Percentiles rank a stretch among this genome's conserved stretches.
phyloP scores from a whole-genome alignment of 2,113 vertebrate species.

The Neodon shergylaensis region DNA sequence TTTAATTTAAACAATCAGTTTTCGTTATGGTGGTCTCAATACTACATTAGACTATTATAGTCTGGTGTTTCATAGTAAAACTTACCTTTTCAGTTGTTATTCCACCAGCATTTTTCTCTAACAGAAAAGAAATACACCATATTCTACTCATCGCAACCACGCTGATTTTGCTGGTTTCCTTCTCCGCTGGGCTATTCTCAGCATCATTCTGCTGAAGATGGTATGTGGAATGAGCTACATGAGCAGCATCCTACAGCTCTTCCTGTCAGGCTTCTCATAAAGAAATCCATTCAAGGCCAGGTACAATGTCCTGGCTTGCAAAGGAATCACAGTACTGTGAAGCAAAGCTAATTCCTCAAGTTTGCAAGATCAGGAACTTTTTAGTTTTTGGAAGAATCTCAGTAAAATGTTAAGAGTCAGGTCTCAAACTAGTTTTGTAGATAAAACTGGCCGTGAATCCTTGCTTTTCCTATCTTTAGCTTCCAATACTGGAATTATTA shows the following conservation, averaged over 20 bases:
- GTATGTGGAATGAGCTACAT: conserved; percentile 33
- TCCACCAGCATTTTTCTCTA: background rate
- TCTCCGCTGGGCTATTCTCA: conserved; percentile 31
- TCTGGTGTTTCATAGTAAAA: background rate
- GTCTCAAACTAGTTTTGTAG: background rate
- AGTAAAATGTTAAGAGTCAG: background rate
- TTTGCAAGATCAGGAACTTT: background rate
- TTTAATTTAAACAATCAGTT: conserved; percentile 7
- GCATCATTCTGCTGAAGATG: background rate
- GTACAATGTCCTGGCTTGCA: conserved; percentile 64
- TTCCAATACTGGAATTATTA: background rate
- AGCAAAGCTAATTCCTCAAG: conserved; percentile 68
- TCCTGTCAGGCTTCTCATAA: conserved; percentile 68
- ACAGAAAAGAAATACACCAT: background rate
- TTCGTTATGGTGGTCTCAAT: background rate
- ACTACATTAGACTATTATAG: background rate
- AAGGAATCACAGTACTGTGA: conserved; percentile 61
- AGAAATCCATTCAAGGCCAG: conserved; percentile 70
- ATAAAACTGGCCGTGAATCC: background rate
- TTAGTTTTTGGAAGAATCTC: background rate
- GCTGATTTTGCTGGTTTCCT: conserved; percentile 49
- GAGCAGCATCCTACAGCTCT: conserved; percentile 56
- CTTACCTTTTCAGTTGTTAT: conserved; percentile 5
- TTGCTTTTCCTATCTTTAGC: background rate
- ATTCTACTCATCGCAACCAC: conserved; percentile 27